A percentile compares a stretch with the other conserved stretches of the same genome.
Evolutionary conservation across 2,888 invertebrate species (phyloP).

Genomic region (Acrobasis repandana): DNA sequence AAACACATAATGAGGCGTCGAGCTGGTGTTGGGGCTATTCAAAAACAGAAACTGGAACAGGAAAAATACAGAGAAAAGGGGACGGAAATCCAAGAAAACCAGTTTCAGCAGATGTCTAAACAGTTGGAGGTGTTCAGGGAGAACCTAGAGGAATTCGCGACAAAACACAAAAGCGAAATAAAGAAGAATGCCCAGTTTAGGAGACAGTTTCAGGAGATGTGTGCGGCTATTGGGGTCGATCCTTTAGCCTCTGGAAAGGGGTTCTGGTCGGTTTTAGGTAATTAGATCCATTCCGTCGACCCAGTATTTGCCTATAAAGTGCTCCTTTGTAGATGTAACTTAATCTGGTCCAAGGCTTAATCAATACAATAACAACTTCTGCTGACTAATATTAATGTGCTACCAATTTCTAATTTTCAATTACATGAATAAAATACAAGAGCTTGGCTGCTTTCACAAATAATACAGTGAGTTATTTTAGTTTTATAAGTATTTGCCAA

Average conservation of each 20-base stretch:
- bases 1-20: constrained; percentile 87
- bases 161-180: constrained; percentile 97
- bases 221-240: constrained; percentile 99
- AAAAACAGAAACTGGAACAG: constrained; percentile 92
- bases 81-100: constrained; percentile 94
- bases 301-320: no score
- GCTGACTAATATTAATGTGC: no score
- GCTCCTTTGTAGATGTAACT: no score
- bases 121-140: constrained; percentile 96
- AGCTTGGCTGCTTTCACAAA: no score
- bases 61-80: constrained; percentile 96
- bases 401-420: no score
- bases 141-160: constrained; percentile 97
- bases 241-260: constrained; percentile 98
- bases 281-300: constrained; percentile 23
- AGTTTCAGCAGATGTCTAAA: constrained; percentile 95
- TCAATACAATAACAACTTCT: no score
- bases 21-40: constrained; percentile 94
- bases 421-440: no score
- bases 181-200: constrained; percentile 97
- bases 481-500: no score
- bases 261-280: constrained; percentile 97
- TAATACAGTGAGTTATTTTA: no score
- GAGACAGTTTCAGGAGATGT: constrained; percentile 99
- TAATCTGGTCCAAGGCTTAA: no score